Evolutionary conservation across 2,888 invertebrate species (phyloP).

Genomic region (Temnothorax ravouxi): DNA sequence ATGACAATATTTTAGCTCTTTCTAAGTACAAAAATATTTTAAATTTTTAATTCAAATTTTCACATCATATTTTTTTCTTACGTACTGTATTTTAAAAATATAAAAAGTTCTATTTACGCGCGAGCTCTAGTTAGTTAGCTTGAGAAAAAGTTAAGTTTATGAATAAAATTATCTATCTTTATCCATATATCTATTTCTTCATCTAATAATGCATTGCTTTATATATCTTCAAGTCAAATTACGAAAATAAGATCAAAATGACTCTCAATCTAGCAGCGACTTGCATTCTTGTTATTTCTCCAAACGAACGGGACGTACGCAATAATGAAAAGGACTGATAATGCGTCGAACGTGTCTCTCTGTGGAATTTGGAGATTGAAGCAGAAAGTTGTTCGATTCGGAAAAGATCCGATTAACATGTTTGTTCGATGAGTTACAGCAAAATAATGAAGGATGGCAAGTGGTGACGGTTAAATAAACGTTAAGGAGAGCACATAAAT

Average conservation of each 20-base stretch:
- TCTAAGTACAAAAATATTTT: background rate
- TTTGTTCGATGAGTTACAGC: slow-evolving; percentile 34
- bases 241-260: background rate
- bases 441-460: slow-evolving; percentile 12
- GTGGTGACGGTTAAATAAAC: slow-evolving; percentile 23
- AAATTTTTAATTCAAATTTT: background rate
- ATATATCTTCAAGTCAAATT: background rate
- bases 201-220: background rate
- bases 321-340: slow-evolving; percentile 3
- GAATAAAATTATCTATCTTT: background rate
- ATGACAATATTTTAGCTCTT: background rate
- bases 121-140: background rate
- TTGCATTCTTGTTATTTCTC: background rate
- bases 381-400: background rate
- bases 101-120: background rate
- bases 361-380: slow-evolving; percentile 19
- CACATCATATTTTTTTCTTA: background rate
- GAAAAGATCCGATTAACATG: slow-evolving; percentile 50
- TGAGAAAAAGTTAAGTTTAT: background rate
- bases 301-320: background rate
- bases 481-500: slow-evolving; percentile 11
- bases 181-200: background rate
- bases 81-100: background rate
- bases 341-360: slow-evolving; percentile 3
- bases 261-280: background rate